phyloP scores from a whole-genome alignment of 2,113 vertebrate genomes.

The Melanerpes formicivorus region DNA sequence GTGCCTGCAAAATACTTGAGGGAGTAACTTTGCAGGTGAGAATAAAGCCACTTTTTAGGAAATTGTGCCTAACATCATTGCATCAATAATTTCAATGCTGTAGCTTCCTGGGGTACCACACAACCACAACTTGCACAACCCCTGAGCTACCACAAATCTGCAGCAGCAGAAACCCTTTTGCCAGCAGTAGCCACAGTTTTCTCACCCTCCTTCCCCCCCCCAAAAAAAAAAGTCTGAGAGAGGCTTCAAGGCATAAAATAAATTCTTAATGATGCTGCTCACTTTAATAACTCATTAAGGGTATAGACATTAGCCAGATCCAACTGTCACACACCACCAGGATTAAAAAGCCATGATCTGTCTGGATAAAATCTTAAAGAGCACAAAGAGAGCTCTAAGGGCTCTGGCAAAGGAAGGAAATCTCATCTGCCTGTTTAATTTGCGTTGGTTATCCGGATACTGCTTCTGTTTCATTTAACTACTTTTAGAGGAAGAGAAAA shows the following conservation, averaged over 20 bases:
- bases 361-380: neutral
- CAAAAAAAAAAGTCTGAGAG: neutral
- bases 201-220: neutral
- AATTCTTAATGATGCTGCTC: neutral
- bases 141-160: rapidly evolving
- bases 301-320: neutral
- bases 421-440: neutral
- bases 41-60: neutral
- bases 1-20: neutral
- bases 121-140: neutral
- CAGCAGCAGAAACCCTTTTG: neutral
- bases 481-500: neutral
- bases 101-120: neutral
- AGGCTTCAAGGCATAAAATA: neutral
- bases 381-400: neutral
- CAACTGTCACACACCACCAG: neutral
- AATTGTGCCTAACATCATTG: neutral
- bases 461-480: neutral
- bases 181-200: neutral
- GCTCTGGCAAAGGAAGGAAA: neutral
- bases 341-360: neutral
- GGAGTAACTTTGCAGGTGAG: neutral
- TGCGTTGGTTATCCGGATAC: neutral
- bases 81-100: neutral
- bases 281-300: neutral